Evolutionary conservation across 2,797 vertebrate genomes (phyloP), one percentile per base, ranked within the genome.

Genomic region (Poecile montanus): DNA sequence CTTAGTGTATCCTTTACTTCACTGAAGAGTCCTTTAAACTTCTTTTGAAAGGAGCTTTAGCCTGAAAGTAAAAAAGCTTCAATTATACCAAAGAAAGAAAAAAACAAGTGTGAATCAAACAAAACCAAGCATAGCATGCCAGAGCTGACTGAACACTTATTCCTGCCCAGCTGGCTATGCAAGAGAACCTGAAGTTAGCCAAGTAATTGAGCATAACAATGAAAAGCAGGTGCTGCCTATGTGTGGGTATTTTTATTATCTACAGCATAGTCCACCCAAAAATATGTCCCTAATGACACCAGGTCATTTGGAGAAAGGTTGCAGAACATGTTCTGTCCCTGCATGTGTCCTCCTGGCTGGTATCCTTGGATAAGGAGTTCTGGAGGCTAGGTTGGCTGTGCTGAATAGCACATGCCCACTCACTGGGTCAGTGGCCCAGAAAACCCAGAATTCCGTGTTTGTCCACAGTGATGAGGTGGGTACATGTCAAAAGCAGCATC

Each of bases 361-460:
- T 21, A 5, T 30, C 23, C 57, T 38, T 50, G 23, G 16, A 63
- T 68, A 45, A 47, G 16, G 10, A 72, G 19, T 22, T 65, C 26
- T 65, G 34, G n/a, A 87, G 54, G 29, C 6, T 9, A 32, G 32
- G 12, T 6, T 62, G 44, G 27, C 86, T 90, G 32, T 60, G 36
- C 54, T 53, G 38, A 74, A 26, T 32, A 42, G 32, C 60, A 22
- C 23, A 27, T 22, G 19, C 25, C 61, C 34, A n/a, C 18, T 23
- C 26, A 30, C 2, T 0, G 6, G 63, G 27, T 32, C 9, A 16
- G 22, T 2, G 4, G 66, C 40, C 27, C 61, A 79, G 32, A 38
- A 78, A 57, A 38, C 11, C 13, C 8, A 5, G n/a, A 60, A 40
- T 34, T 7, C 8, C 3, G 9, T 82, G 34, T 38, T 54, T 87